phyloP scores from a whole-genome alignment of 2,113 vertebrate species.

The Ciconia stormi region DNA sequence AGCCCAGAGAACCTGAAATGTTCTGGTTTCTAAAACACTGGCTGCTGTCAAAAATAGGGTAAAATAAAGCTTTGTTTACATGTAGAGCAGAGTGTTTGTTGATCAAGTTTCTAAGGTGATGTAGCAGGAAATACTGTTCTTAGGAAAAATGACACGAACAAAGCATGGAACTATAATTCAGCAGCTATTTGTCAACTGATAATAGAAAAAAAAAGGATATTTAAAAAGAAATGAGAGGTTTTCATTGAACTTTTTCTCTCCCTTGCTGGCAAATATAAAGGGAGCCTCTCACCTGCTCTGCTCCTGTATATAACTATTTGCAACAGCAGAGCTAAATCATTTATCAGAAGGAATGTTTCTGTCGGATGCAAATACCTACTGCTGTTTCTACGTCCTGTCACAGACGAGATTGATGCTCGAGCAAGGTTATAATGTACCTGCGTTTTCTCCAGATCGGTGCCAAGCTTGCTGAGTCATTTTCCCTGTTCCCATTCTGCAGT shows the following conservation, averaged over 20 bases:
- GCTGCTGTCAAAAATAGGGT: slow-evolving; percentile 36
- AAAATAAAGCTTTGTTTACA: slow-evolving; percentile 52
- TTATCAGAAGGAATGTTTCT: neutral
- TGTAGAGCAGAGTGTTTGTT: slow-evolving; percentile 54
- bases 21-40: slow-evolving; percentile 14
- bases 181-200: slow-evolving; percentile 22
- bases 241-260: slow-evolving; percentile 19
- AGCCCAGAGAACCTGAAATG: neutral
- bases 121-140: slow-evolving; percentile 54
- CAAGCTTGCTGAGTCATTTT: slow-evolving; percentile 70
- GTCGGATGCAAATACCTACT: neutral
- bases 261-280: neutral
- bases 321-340: neutral
- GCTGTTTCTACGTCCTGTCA: neutral
- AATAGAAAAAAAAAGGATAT: neutral
- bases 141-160: slow-evolving; percentile 31
- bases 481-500: slow-evolving; percentile 41
- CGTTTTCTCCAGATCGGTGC: slow-evolving; percentile 39
- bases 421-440: slow-evolving; percentile 55
- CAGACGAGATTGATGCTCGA: neutral
- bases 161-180: slow-evolving; percentile 40
- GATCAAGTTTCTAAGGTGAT: slow-evolving; percentile 65
- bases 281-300: neutral
- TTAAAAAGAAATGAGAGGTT: neutral
- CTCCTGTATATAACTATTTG: neutral